Percentiles rank a stretch among this genome's conserved stretches.
phyloP scores from a whole-genome alignment of 2,888 invertebrate genomes.

The Drosophila multiciliata region DNA sequence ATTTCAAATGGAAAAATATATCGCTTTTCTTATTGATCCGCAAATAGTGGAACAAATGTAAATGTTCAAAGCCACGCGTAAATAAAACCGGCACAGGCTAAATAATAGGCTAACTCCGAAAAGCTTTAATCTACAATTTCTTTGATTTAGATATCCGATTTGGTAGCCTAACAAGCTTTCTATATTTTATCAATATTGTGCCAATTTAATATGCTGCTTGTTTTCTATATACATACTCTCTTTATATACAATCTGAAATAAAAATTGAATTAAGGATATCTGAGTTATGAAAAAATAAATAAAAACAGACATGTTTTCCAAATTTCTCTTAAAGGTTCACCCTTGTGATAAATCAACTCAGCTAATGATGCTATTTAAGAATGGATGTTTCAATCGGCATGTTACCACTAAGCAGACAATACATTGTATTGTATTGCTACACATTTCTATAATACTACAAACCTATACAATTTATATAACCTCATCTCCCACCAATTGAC shows the following conservation, averaged over 20 bases:
- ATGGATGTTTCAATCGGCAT: neutral
- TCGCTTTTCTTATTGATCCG: neutral
- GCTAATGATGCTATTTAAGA: neutral
- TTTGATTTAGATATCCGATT: too few species aligned
- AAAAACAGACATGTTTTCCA: neutral
- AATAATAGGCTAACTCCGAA: too few species aligned
- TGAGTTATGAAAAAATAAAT: neutral
- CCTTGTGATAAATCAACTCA: neutral
- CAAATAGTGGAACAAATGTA: neutral
- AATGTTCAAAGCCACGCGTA: neutral
- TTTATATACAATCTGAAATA: neutral
- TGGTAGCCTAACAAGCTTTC: too few species aligned
- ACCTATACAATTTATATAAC: neutral
- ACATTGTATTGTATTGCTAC: neutral
- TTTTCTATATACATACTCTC: neutral
- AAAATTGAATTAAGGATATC: neutral
- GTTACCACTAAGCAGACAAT: too few species aligned
- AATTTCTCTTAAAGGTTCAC: neutral
- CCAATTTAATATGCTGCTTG: neutral
- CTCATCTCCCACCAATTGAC: neutral
- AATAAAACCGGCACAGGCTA: neutral
- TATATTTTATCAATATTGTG: neutral
- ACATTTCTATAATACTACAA: neutral
- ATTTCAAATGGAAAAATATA: neutral
- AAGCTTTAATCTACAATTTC: too few species aligned